phyloP scores from a whole-genome alignment of 2,888 invertebrate species.

The Vanessa cardui region DNA sequence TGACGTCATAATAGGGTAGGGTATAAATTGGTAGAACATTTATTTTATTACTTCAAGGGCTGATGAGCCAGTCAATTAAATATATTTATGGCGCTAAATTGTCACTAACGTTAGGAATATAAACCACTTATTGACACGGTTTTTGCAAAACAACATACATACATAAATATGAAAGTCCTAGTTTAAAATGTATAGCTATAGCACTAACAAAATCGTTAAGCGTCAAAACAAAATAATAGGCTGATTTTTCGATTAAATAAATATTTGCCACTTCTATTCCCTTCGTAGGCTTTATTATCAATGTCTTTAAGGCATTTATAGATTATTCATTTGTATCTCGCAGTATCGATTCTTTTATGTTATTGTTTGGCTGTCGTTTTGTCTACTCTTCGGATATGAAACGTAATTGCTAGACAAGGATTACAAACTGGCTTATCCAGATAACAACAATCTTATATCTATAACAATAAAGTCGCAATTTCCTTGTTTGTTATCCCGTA shows the following conservation, averaged over 20 bases:
- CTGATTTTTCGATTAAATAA: neutral
- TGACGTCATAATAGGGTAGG: too few relatives aligned
- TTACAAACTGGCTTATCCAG: constrained; percentile 28
- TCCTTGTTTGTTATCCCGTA: neutral
- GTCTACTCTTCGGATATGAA: constrained; percentile 65
- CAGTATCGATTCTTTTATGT: constrained; percentile 77
- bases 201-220: too few relatives aligned
- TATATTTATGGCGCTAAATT: too few relatives aligned
- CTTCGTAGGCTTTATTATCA: constrained; percentile 51
- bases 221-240: too few relatives aligned
- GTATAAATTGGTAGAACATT: too few relatives aligned
- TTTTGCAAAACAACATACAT: constrained; percentile 3
- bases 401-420: constrained; percentile 63
- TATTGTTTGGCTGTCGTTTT: constrained; percentile 70
- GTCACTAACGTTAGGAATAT: too few relatives aligned
- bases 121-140: neutral
- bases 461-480: constrained; percentile 16
- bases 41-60: too few relatives aligned
- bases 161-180: too few relatives aligned
- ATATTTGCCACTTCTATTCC: constrained; percentile 47
- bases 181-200: neutral
- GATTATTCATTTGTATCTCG: constrained; percentile 80
- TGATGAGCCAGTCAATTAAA: too few relatives aligned
- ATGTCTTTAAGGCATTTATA: constrained; percentile 79
- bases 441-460: constrained; percentile 17